phyloP scores from a whole-genome alignment of 1,140 invertebrate genomes.

The Heliconius congener region DNA sequence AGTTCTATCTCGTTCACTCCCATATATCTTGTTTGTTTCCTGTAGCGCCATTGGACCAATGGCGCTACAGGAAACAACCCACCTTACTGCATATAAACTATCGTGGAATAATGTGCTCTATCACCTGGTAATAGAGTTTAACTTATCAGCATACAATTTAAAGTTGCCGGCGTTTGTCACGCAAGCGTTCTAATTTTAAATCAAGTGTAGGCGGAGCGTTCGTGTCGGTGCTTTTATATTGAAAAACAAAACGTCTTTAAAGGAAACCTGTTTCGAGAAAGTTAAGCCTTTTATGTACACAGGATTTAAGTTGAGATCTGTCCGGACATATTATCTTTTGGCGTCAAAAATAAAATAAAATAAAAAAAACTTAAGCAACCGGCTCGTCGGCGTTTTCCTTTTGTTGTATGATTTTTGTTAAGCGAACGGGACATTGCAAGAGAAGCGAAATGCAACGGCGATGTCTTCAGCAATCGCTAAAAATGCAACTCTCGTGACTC shows the following conservation, averaged over 20 bases:
- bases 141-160: conserved; percentile 75
- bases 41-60: conserved; percentile 75
- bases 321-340: conserved; percentile 68
- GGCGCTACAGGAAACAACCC: conserved; percentile 76
- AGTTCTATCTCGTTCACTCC: conserved; percentile 65
- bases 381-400: conserved; percentile 77
- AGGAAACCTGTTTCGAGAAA: conserved; percentile 77
- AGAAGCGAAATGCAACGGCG: conserved; percentile 76
- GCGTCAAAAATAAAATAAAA: conserved; percentile 56
- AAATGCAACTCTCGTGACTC: conserved; percentile 34
- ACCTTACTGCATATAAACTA: conserved; percentile 76
- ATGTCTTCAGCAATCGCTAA: conserved; percentile 37
- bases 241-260: conserved; percentile 80
- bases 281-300: conserved; percentile 78
- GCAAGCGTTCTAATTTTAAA: conserved; percentile 81
- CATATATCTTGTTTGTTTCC: conserved; percentile 77
- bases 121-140: conserved; percentile 74
- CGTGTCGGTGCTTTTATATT: conserved; percentile 73
- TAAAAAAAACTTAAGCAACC: conserved; percentile 72
- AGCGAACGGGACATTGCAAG: conserved; percentile 77
- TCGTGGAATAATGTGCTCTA: conserved; percentile 72
- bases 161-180: conserved; percentile 78
- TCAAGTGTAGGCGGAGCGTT: conserved; percentile 80
- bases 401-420: conserved; percentile 78
- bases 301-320: conserved; percentile 68